Conservation (phyloP, 2,113 vertebrate genomes). For the Solenodon paradoxus region DNA sequence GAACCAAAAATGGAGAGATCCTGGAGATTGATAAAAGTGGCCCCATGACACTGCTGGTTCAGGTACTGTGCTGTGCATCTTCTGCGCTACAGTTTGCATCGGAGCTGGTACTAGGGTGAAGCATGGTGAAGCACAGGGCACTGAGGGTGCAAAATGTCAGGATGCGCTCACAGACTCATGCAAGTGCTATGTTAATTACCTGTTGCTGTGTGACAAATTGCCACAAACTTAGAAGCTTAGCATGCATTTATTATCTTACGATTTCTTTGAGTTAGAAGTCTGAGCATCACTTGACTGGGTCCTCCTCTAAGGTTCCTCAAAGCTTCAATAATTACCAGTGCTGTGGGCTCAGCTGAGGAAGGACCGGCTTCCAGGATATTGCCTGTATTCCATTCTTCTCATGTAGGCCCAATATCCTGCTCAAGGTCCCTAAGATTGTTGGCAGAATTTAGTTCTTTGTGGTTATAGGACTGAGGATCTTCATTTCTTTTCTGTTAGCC, state of each 20-base stretch:
- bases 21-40: conserved; percentile 98
- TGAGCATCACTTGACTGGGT: neutral
- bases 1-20: conserved; percentile 98
- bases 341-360: neutral
- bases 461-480: neutral
- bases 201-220: neutral
- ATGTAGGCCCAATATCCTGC: too few relatives aligned
- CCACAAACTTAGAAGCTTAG: neutral
- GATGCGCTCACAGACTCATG: neutral
- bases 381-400: too few relatives aligned
- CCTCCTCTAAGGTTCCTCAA: neutral
- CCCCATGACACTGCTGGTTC: conserved; percentile 93
- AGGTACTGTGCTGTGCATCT: conserved; percentile 79
- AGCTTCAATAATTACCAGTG: neutral
- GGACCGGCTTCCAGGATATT: neutral
- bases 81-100: neutral
- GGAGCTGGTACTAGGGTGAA: too few relatives aligned
- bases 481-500: neutral
- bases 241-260: neutral
- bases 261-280: neutral
- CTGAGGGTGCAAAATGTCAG: neutral
- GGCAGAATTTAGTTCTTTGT: neutral
- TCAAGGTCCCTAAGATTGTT: neutral
- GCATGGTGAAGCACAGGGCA: fast-evolving
- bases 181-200: neutral